Base-by-base conservation (phyloP, 2,888 invertebrate species). In the Netelia inedita region DNA sequence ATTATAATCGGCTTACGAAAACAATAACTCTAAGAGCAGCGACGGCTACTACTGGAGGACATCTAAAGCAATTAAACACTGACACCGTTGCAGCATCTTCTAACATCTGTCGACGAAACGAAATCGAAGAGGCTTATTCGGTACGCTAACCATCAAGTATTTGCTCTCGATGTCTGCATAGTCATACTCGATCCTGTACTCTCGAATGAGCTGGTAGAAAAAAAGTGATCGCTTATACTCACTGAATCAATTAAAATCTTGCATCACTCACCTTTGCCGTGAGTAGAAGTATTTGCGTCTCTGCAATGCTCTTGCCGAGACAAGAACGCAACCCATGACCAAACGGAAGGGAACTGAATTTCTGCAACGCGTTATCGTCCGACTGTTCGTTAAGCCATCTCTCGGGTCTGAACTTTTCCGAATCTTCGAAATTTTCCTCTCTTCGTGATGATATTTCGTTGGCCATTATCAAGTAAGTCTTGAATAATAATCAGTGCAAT, bases 391-490 rank as follows among this genome's bases (percentile, higher is more conserved):
- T 92, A 16, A 96, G 88, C 96, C 96, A 96, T 80, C 96, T 94
- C 87, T 96, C 96, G 0, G 96, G 96, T 84, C 94, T 93, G 88
- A 95, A 96, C 81, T 95, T 95, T 0, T 93, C 89, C 0, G 96
- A 95, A 86, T 96, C 95, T 35, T 96, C 96, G 87, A 95, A 96
- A 90, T 96, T 95, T 86, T 95, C 95, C 86, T 96, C 96, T 75
- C 95, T 95, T 78, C 95, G 90, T 16, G 95, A 95, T 0, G 96
- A 94, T 66, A 96, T 94, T 92, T 95, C 95, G 63, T 95, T 95
- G 0, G 96, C 96, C 95, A 96, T 96, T 88, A 96, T 94, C 16
- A 96, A 94, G 10, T 95, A 94, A 0, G 96, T 96, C 79, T 93
- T 23, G 1, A 11, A 55, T 63, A 2, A 21, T 1, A n/a, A 23